Percentiles rank a stretch among this genome's conserved stretches.
Conservation (phyloP, 2,888 invertebrate species). For the Heliconius erato region DNA sequence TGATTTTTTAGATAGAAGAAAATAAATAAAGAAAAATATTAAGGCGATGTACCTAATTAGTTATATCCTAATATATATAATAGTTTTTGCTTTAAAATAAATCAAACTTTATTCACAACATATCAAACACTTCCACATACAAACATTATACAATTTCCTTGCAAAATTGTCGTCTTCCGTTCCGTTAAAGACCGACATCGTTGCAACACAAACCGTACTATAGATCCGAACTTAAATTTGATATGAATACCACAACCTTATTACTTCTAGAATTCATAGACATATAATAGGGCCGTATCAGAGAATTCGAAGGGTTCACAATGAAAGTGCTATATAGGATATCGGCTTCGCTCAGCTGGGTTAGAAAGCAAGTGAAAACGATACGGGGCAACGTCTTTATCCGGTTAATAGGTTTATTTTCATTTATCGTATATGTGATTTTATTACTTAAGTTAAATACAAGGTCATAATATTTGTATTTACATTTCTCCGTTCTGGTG, state of each 20-base stretch:
- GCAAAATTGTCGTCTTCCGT: conserved; percentile 13
- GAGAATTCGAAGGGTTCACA: conserved; percentile 49
- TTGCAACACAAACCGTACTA: conserved; percentile 12
- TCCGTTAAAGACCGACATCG: conserved; percentile 10
- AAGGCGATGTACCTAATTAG: too few species aligned
- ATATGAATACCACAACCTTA: conserved; percentile 26
- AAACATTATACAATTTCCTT: conserved; percentile 27
- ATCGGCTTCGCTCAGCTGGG: conserved; percentile 55
- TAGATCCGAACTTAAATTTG: conserved; percentile 15
- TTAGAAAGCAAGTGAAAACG: conserved; percentile 58
- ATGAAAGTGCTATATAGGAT: conserved; percentile 55
- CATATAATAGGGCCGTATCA: conserved; percentile 38
- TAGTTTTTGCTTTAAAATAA: neutral
- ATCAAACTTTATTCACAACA: neutral
- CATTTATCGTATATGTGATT: conserved; percentile 5
- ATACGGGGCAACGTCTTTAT: conserved; percentile 51
- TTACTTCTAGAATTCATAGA: conserved; percentile 18
- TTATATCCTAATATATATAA: neutral
- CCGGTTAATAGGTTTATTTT: conserved; percentile 42
- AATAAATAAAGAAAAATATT: too few species aligned
- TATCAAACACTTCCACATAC: conserved; percentile 5
- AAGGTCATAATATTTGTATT: neutral
- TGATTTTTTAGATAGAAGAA: too few species aligned
- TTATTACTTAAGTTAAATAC: neutral
- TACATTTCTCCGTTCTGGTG: too few species aligned